Evolutionary conservation across 2,113 vertebrate species (phyloP), one percentile per base, ranked within the genome.

Genomic region (Gymnocephalus cernua): DNA sequence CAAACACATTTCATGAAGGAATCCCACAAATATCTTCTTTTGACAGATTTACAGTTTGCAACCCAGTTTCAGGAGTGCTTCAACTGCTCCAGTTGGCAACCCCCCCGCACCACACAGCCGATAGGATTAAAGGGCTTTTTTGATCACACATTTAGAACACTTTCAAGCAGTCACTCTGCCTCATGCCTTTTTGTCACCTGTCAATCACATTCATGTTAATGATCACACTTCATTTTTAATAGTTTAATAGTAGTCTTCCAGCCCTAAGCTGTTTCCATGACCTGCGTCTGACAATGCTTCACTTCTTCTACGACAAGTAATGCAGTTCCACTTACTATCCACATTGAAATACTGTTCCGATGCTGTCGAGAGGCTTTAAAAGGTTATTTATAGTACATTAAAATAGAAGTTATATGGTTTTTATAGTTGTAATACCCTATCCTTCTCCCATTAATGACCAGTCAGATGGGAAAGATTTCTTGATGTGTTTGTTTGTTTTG

Each of bases 191-290:
- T 79, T 38, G 68, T 83, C 51, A 70, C 74, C 77, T 74, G 89
- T 83, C 89, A 86, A 44, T 84, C 80, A 84, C 48, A 8, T 63
- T 58, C 21, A 16, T 62, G 51, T 57, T 61, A 74, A 80, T 85
- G 82, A 73, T 75, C 44, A n/a, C 74, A 47, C 65, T 85, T 64
- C 15, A 79, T 78, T 88, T 68, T 83, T 21, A 79, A 25, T 9
- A 61, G 51, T 45, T 27, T 21, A 79, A 25, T 9, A 61, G 51
- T 45, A 23, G 44, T 65, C 64, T 78, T 72, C 44, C 58, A 65
- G 45, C 68, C 63, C 35, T 73, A 38, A 79, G 75, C 71, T 59
- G 45, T 67, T 86, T 77, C 18, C 10, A 21, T 63, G 83, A 79
- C 71, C 58, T 19, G 66, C 16, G 25, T 75, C 62, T 80, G 50